A percentile compares a stretch with the other conserved stretches of the same genome.
Conservation (phyloP, 2,888 invertebrate species). For the Crioceris asparagi region DNA sequence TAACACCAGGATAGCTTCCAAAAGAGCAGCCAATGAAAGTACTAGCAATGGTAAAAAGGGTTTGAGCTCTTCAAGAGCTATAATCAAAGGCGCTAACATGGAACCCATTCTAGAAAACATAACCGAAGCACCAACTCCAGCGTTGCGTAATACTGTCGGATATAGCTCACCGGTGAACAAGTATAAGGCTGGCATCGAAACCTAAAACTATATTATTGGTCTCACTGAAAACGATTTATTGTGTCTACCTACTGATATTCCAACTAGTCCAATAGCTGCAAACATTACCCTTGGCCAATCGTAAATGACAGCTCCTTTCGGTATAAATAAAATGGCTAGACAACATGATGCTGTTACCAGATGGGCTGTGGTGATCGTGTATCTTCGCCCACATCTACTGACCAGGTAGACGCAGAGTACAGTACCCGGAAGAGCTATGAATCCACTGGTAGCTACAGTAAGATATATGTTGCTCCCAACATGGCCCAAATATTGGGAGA, state of each 20-base stretch:
- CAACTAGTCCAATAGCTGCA: conserved; percentile 53
- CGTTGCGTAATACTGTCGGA: conserved; percentile 67
- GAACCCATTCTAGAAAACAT: conserved; percentile 71
- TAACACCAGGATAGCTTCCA: conserved; percentile 29
- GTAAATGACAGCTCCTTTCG: conserved; percentile 36
- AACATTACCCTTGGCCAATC: conserved; percentile 49
- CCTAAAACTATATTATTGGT: conserved; percentile 31
- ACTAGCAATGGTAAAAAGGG: conserved; percentile 30
- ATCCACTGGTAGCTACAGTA: conserved; percentile 43
- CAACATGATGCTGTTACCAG: conserved; percentile 42
- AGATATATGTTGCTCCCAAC: conserved; percentile 46
- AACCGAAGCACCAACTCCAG: conserved; percentile 62
- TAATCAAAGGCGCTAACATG: conserved; percentile 43
- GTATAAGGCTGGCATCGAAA: conserved; percentile 50
- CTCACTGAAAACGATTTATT: not conserved
- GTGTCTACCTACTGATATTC: conserved; percentile 47
- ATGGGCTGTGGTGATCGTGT: conserved; percentile 41
- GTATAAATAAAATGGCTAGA: conserved; percentile 41
- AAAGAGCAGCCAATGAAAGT: conserved; percentile 26
- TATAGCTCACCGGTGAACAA: conserved; percentile 68
- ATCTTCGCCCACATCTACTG: conserved; percentile 41
- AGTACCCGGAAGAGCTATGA: conserved; percentile 45
- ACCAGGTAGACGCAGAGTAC: conserved; percentile 43
- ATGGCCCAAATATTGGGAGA: conserved; percentile 48
- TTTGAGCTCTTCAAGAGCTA: conserved; percentile 25